Evolutionary conservation across 1,140 invertebrate species (phyloP).

Genomic region (Mactra quadrangularis): DNA sequence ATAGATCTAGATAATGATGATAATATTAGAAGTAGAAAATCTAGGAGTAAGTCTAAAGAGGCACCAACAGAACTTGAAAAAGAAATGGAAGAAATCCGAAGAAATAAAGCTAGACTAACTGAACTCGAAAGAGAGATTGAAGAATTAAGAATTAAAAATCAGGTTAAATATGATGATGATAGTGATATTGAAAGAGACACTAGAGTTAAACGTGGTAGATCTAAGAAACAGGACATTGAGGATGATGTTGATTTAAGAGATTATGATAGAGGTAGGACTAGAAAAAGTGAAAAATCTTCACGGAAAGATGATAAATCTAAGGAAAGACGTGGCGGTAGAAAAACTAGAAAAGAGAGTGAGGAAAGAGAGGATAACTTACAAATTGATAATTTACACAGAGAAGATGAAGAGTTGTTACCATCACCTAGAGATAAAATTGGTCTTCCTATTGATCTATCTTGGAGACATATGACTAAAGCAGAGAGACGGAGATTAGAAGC

Average conservation of each 20-base stretch:
- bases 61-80: slow-evolving; percentile 30
- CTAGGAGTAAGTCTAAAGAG: slow-evolving; percentile 30
- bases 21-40: slow-evolving; percentile 33
- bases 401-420: slow-evolving; percentile 15
- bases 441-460: slow-evolving; percentile 70
- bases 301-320: slow-evolving; percentile 21
- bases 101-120: background rate
- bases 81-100: slow-evolving; percentile 5
- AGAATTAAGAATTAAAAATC: slow-evolving; percentile 12
- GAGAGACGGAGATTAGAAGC: slow-evolving; percentile 80
- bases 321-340: slow-evolving; percentile 24
- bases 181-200: slow-evolving; percentile 50
- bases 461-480: slow-evolving; percentile 78
- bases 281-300: slow-evolving; percentile 26
- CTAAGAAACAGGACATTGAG: slow-evolving; percentile 43
- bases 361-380: slow-evolving; percentile 22
- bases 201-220: slow-evolving; percentile 17
- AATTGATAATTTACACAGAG: slow-evolving; percentile 28
- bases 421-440: slow-evolving; percentile 63
- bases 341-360: slow-evolving; percentile 44
- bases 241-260: slow-evolving; percentile 46
- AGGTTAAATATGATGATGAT: slow-evolving; percentile 20
- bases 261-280: slow-evolving; percentile 24
- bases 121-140: slow-evolving; percentile 27
- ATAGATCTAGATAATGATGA: slow-evolving; percentile 54